Percentiles rank a stretch among this genome's conserved stretches.
phyloP scores from a whole-genome alignment of 2,888 invertebrate species.

The Ophioninae sp. region DNA sequence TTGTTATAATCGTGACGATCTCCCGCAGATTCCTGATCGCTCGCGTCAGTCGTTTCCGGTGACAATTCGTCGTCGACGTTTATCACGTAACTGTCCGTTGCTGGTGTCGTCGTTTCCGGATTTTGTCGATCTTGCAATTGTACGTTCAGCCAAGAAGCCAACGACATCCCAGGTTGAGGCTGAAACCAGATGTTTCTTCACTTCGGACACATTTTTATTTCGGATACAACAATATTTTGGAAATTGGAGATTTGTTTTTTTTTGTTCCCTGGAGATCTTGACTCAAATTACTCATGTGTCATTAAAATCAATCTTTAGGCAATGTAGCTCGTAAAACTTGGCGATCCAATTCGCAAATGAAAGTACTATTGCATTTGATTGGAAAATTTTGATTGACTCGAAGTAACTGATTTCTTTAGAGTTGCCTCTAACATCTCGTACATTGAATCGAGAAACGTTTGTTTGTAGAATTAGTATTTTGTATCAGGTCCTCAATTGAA shows the following conservation, averaged over 20 bases:
- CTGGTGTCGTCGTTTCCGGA: slow-evolving; percentile 79
- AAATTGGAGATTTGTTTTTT: not conserved
- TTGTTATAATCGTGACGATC: slow-evolving; percentile 70
- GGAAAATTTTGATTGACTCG: too few relatives aligned
- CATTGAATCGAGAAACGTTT: too few relatives aligned
- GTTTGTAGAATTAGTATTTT: too few relatives aligned
- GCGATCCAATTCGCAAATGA: too few relatives aligned
- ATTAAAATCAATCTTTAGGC: too few relatives aligned
- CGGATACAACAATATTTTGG: not conserved
- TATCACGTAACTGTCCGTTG: slow-evolving; percentile 77
- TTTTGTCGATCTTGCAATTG: slow-evolving; percentile 66
- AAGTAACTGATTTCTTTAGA: too few relatives aligned
- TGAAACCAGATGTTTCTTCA: slow-evolving; percentile 3
- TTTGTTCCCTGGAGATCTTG: not conserved
- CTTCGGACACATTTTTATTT: slow-evolving; percentile 6
- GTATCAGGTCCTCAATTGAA: too few relatives aligned
- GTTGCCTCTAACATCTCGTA: too few relatives aligned
- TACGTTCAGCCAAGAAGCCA: slow-evolving; percentile 74
- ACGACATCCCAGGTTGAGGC: slow-evolving; percentile 71
- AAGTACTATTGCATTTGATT: too few relatives aligned
- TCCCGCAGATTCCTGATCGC: slow-evolving; percentile 63
- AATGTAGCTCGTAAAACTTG: too few relatives aligned
- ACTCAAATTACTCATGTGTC: too few relatives aligned
- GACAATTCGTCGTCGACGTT: slow-evolving; percentile 71
- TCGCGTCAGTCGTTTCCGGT: slow-evolving; percentile 47